phyloP scores from a whole-genome alignment of 1,140 invertebrate genomes.

The Bemisia tabaci region DNA sequence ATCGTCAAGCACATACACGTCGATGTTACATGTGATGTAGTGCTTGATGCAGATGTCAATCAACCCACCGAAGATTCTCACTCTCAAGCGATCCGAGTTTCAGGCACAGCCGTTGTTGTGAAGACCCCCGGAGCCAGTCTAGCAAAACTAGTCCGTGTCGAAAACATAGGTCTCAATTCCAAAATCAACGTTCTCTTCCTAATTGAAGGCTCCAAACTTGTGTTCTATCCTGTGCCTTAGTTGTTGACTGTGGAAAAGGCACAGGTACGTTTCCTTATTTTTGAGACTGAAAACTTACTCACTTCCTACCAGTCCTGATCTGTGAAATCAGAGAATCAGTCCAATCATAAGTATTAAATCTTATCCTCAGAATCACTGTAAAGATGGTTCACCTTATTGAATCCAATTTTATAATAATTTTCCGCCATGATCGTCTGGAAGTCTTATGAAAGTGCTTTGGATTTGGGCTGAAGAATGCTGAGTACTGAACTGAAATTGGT shows the following conservation, averaged over 20 bases:
- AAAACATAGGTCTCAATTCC: constrained; percentile 49
- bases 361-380: too few relatives aligned
- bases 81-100: constrained; percentile 44
- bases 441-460: too few relatives aligned
- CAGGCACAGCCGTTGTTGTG: constrained; percentile 45
- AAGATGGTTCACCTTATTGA: too few relatives aligned
- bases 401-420: too few relatives aligned
- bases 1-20: constrained; percentile 47
- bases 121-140: constrained; percentile 37
- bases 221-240: constrained; percentile 35
- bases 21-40: constrained; percentile 48
- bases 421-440: too few relatives aligned
- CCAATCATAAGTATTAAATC: too few relatives aligned
- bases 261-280: background rate
- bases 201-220: constrained; percentile 43
- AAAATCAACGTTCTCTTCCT: constrained; percentile 47
- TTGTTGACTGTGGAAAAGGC: background rate
- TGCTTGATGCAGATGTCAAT: constrained; percentile 35
- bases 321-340: too few relatives aligned
- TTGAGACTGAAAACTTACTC: background rate
- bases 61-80: constrained; percentile 26
- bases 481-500: too few relatives aligned
- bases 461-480: too few relatives aligned
- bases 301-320: too few relatives aligned
- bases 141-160: constrained; percentile 41